A percentile compares a stretch with the other conserved stretches of the same genome.
Conservation (phyloP, 2,797 vertebrate genomes). For the Hydrophis major region DNA sequence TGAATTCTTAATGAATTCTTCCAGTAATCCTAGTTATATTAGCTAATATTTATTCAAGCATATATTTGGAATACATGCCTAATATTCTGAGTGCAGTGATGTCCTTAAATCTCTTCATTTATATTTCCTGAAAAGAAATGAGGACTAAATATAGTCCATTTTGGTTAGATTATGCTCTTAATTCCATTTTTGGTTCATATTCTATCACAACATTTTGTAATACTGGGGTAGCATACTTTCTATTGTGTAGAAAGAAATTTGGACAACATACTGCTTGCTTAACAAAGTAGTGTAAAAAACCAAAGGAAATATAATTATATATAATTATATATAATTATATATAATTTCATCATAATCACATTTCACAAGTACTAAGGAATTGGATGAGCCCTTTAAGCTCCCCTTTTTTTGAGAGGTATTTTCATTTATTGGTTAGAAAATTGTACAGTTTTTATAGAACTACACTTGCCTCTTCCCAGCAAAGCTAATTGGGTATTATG, state of each 20-base stretch:
- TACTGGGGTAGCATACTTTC: not conserved
- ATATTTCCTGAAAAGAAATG: not conserved
- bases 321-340: not conserved
- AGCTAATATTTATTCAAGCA: not conserved
- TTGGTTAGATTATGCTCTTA: not conserved
- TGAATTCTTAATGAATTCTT: not conserved
- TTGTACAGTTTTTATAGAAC: not conserved
- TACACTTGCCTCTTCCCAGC: not conserved
- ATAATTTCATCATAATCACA: not conserved
- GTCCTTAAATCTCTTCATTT: not conserved
- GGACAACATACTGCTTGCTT: not conserved
- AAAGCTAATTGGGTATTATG: not conserved
- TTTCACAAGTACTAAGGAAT: not conserved
- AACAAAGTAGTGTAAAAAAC: not conserved
- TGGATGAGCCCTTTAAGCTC: not conserved
- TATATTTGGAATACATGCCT: not conserved
- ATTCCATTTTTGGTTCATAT: not conserved
- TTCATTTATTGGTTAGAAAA: not conserved
- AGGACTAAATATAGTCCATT: not conserved
- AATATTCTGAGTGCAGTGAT: not conserved
- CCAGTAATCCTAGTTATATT: not conserved
- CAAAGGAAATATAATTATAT: not conserved
- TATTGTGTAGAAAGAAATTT: not conserved
- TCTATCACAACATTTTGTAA: not conserved
- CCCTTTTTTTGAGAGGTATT: not conserved